Evolutionary conservation across 2,797 vertebrate species (phyloP).

Genomic region (Chloroceryle amazona): DNA sequence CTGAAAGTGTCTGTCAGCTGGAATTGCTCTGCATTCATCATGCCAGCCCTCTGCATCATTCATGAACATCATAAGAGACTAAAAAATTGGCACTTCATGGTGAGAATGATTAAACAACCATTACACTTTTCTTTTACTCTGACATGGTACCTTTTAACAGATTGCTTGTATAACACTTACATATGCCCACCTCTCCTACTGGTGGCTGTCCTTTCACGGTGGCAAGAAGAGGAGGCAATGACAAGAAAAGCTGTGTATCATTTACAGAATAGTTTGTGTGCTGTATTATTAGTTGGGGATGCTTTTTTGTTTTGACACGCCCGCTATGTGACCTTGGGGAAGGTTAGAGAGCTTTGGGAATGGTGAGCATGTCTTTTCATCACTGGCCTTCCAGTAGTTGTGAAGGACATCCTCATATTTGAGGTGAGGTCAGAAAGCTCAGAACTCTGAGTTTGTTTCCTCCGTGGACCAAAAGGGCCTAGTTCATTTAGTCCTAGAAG

Average conservation of each 20-base stretch:
- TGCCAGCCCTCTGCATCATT: slow-evolving; percentile 78
- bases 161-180: not conserved
- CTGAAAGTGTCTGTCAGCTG: slow-evolving; percentile 73
- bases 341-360: not conserved
- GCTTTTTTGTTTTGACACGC: not conserved
- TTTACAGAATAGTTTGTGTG: not conserved
- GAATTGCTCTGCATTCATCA: slow-evolving; percentile 81
- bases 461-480: not conserved
- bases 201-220: not conserved
- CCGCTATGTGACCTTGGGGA: not conserved
- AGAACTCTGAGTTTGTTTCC: not conserved
- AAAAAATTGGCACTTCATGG: slow-evolving; percentile 79
- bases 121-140: slow-evolving; percentile 71
- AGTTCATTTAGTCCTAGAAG: not conserved
- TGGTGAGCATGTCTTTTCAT: not conserved
- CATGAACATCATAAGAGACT: slow-evolving; percentile 81
- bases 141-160: slow-evolving; percentile 47
- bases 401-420: not conserved
- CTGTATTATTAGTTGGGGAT: not conserved
- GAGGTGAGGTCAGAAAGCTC: not conserved
- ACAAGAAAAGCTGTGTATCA: not conserved
- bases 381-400: not conserved
- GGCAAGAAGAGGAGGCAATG: not conserved
- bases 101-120: slow-evolving; percentile 79
- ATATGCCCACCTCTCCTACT: not conserved